Evolutionary conservation across 1,140 invertebrate species (phyloP), one percentile per base, ranked within the genome.

Genomic region (Drosophila azteca): DNA sequence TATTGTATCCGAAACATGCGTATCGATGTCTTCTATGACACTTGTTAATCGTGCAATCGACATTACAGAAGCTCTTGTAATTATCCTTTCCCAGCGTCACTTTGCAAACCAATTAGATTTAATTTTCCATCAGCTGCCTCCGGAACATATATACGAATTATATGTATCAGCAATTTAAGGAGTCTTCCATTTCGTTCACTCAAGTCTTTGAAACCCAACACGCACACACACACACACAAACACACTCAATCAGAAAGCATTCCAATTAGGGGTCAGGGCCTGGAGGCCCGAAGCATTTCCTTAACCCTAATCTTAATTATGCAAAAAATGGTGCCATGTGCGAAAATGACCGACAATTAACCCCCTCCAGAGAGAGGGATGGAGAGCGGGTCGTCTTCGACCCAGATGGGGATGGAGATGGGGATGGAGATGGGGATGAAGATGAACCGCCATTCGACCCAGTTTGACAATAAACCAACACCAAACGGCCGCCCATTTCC

Each of bases 241-340:
- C 31, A 11, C 31, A 55, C 53, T 22, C 43, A 57, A 45, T 17
- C 70, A 70, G 65, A 69, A 74, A 66, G 74, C 69, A 71, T 87
- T 68, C 74, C 74, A 85, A 78, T 85, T 87, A 87, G 72, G 67
- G 53, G 65, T 59, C 55, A 51, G 59, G 43, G 11, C 58, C 48
- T 62, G 65, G 65, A 39, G 20, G 13, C 35, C 20, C 29, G n/a
- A 13, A 39, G 44, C 46, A 45, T 24, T 66, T 46, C 53, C 62
- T 35, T 70, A 67, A 78, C 60, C 79, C 79, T 72, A 81, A 75
- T 80, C 82, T 87, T 88, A 88, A 87, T 87, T 77, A 77, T 82
- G 83, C 69, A 57, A 53, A 71, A 79, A 63, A 74, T 35, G 52
- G 53, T 50, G 62, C 69, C 74, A 81, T 85, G 82, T 85, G 82